These are phyloP conservation scores for Micronycteris hirsuta DNA, from an alignment of 2,113 vertebrate species.

Conservation along the genomic window DNA sequence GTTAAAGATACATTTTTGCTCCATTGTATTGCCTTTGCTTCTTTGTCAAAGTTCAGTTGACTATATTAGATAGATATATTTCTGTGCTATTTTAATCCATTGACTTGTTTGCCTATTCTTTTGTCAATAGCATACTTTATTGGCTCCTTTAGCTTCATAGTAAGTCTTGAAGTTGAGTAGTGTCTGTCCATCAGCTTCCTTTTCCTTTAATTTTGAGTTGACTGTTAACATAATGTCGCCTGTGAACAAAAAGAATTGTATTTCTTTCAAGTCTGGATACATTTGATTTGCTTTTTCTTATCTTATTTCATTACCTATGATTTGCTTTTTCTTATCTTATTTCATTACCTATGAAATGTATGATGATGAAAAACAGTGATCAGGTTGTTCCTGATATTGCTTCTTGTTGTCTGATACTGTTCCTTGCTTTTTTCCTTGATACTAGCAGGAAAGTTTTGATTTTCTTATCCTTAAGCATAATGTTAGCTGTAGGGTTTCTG, in stretches of 20 bases:
- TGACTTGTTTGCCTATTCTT: neutral
- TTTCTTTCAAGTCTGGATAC: neutral
- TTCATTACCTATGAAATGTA: neutral
- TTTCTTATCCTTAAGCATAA: neutral
- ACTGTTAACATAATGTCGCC: neutral
- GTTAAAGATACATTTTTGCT: neutral
- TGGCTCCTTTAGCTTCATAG: too few relatives aligned
- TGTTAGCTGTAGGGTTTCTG: neutral
- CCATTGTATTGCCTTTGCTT: neutral
- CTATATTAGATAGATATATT: neutral
- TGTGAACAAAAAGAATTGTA: neutral
- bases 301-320: neutral
- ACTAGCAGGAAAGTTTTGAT: neutral
- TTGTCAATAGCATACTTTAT: too few relatives aligned
- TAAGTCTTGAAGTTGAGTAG: neutral
- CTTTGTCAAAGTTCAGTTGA: neutral
- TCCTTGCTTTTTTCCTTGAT: neutral
- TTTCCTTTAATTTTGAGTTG: neutral
- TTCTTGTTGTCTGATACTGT: neutral
- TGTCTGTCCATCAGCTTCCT: neutral
- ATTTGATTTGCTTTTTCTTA: neutral
- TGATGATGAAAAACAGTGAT: neutral
- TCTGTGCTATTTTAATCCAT: neutral
- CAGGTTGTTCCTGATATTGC: neutral
- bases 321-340: neutral